These are phyloP conservation scores for Nowickia ferox DNA, from an alignment of 2,888 invertebrate species.

Conservation along the genomic window DNA sequence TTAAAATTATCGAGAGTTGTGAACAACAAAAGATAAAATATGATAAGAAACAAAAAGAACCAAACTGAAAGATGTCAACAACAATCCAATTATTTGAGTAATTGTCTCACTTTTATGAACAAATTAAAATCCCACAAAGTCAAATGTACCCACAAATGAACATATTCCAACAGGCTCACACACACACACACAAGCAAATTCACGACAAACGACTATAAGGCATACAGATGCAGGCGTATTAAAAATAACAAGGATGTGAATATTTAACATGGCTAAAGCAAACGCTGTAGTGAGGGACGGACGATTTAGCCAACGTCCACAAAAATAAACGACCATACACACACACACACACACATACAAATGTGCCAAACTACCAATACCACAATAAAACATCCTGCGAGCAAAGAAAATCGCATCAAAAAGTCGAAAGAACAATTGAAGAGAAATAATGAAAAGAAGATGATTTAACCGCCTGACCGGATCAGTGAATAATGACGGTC, in stretches of 20 bases:
- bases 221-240: conserved; percentile 31
- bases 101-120: conserved; percentile 81
- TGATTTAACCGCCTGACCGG: conserved; percentile 36
- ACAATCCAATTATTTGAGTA: conserved; percentile 82
- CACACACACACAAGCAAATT: neutral
- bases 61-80: conserved; percentile 67
- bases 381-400: conserved; percentile 12
- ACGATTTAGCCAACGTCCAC: neutral
- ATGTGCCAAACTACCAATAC: neutral
- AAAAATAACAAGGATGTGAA: conserved; percentile 27
- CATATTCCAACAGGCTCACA: neutral
- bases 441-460: conserved; percentile 19
- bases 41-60: conserved; percentile 34
- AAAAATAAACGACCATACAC: neutral
- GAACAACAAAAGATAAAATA: conserved; percentile 25
- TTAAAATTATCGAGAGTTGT: conserved; percentile 31
- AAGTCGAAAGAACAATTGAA: conserved; percentile 76
- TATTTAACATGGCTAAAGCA: conserved; percentile 39
- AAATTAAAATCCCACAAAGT: conserved; percentile 81
- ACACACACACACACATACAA: neutral
- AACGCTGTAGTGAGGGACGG: neutral
- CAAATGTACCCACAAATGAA: conserved; percentile 75
- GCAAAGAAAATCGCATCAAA: conserved; percentile 79
- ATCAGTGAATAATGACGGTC: conserved; percentile 32
- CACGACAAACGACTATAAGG: conserved; percentile 46